A percentile compares a stretch with the other conserved stretches of the same genome.
These are phyloP conservation scores for Lamprotornis superbus DNA, from an alignment of 2,113 vertebrate species.

Conservation along the genomic window DNA sequence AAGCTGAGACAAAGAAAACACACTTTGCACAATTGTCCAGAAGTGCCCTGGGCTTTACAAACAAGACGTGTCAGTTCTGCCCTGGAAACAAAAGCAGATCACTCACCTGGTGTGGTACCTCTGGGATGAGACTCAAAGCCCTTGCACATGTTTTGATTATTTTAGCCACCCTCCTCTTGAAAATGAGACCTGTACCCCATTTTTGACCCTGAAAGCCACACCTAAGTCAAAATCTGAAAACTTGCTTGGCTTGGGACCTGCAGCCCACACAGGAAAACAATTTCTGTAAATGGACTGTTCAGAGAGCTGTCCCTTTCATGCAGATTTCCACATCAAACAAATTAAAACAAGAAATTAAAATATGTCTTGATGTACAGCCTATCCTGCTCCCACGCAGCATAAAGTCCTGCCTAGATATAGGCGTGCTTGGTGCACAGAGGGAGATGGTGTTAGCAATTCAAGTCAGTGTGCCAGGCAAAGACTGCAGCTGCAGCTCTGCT, in stretches of 20 bases:
- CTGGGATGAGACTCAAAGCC: not conserved
- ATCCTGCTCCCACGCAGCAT: not conserved
- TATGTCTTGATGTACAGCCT: not conserved
- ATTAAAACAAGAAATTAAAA: not conserved
- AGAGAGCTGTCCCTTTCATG: not conserved
- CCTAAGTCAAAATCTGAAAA: fast-evolving
- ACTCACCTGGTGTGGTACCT: not conserved
- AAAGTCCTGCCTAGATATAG: not conserved
- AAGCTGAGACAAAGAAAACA: not conserved
- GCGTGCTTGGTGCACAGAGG: not conserved
- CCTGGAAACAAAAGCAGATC: fast-evolving
- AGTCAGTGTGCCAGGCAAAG: not conserved
- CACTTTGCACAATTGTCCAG: not conserved
- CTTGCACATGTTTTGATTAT: not conserved
- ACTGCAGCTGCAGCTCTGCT: not conserved
- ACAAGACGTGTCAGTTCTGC: not conserved
- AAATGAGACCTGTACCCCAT: fast-evolving
- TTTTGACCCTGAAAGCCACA: not conserved
- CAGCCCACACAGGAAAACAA: not conserved
- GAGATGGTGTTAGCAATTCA: not conserved
- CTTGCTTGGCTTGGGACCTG: not conserved
- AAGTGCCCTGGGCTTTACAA: not conserved
- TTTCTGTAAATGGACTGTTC: not conserved
- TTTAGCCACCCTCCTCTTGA: not conserved
- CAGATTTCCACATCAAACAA: not conserved